Percentiles rank a stretch among this genome's conserved stretches.
These are phyloP conservation scores for Paedocypris sp. DNA, from an alignment of 2,113 vertebrate species.

Conservation along the genomic window DNA sequence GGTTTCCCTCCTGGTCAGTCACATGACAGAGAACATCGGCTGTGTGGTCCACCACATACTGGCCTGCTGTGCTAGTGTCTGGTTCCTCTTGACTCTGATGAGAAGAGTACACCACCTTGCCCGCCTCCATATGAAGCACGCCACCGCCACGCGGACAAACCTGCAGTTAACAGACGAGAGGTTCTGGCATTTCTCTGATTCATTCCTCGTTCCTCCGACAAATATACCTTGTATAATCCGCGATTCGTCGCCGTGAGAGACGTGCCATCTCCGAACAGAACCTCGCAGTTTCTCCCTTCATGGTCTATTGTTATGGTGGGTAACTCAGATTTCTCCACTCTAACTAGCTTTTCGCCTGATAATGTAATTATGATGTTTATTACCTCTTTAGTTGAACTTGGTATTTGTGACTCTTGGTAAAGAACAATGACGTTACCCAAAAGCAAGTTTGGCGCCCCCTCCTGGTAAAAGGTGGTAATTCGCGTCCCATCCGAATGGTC, in stretches of 20 bases:
- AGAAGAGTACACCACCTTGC: slow-evolving; percentile 66
- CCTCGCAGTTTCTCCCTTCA: slow-evolving; percentile 57
- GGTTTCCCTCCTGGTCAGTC: slow-evolving; percentile 71
- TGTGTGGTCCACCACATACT: slow-evolving; percentile 75
- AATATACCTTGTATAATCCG: slow-evolving; percentile 73
- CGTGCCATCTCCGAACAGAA: slow-evolving; percentile 76
- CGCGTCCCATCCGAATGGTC: slow-evolving; percentile 87
- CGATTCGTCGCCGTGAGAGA: slow-evolving; percentile 65
- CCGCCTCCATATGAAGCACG: slow-evolving; percentile 66
- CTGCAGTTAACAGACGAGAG: slow-evolving; percentile 30
- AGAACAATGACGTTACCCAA: no score
- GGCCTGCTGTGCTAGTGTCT: slow-evolving; percentile 50
- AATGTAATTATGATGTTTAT: no score
- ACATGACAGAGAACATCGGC: slow-evolving; percentile 64
- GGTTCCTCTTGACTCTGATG: slow-evolving; percentile 34
- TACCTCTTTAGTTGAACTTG: no score
- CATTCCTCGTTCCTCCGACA: neutral
- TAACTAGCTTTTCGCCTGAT: slow-evolving; percentile 54
- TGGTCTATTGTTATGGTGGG: slow-evolving; percentile 70
- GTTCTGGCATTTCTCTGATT: neutral
- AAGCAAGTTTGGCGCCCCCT: slow-evolving; percentile 39
- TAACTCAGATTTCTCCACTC: slow-evolving; percentile 71
- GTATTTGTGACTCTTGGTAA: no score
- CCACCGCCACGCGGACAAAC: slow-evolving; percentile 58
- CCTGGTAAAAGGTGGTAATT: slow-evolving; percentile 72